A percentile compares a stretch with the other conserved stretches of the same genome.
Conservation (phyloP, 2,888 invertebrate genomes). For the Tethea ocularis region DNA sequence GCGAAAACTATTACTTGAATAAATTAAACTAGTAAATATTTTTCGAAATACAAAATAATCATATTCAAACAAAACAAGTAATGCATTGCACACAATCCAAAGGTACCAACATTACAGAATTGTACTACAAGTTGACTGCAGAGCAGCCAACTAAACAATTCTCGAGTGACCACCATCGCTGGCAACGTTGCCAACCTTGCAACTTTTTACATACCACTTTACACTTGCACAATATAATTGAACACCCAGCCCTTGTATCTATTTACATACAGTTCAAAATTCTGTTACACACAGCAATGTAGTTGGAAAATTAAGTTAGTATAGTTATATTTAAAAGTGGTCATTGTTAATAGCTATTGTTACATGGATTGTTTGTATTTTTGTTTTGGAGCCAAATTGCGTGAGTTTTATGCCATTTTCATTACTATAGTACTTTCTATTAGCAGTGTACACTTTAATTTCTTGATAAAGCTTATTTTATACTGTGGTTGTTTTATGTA, state of each 20-base stretch:
- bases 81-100: conserved; percentile 36
- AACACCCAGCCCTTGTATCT: conserved; percentile 11
- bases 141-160: conserved; percentile 72
- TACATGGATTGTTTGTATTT: conserved; percentile 66
- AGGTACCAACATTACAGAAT: conserved; percentile 29
- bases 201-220: conserved; percentile 44
- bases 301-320: neutral
- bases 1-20: no score
- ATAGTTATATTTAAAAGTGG: conserved; percentile 57
- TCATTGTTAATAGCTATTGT: conserved; percentile 70
- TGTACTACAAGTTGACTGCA: conserved; percentile 39
- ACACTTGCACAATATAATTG: conserved; percentile 10
- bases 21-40: no score
- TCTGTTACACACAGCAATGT: conserved; percentile 36
- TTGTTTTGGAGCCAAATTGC: conserved; percentile 67
- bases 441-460: neutral
- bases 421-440: neutral
- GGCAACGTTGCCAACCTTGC: conserved; percentile 67
- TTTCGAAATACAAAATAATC: neutral
- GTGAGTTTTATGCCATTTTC: conserved; percentile 15
- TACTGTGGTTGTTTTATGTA: neutral
- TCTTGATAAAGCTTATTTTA: neutral
- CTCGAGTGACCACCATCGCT: conserved; percentile 65
- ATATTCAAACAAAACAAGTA: conserved; percentile 19
- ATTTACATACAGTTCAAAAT: neutral